Percentiles rank a stretch among this genome's conserved stretches.
These are phyloP conservation scores for Cyrtonyx montezumae DNA, from an alignment of 2,113 vertebrate species.

Conservation along the genomic window DNA sequence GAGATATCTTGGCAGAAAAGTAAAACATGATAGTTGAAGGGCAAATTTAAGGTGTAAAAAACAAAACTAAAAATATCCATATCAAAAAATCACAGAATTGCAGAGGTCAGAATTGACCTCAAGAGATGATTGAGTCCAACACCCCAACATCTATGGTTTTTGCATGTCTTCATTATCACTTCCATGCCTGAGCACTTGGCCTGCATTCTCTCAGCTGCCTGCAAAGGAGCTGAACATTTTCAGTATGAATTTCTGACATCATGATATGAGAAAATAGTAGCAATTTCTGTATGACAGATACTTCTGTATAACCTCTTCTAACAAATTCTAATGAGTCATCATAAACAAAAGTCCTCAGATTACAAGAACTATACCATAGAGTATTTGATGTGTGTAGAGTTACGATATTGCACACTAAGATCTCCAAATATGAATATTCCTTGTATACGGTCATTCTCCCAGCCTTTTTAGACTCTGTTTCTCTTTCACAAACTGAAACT, in stretches of 20 bases:
- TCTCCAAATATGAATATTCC: neutral
- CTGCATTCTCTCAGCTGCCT: neutral
- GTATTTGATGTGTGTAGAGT: neutral
- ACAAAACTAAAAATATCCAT: neutral
- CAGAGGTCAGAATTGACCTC: no score
- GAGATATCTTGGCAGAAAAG: neutral
- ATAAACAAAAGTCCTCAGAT: neutral
- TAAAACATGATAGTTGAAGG: neutral
- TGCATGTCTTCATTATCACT: neutral
- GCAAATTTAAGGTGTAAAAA: neutral
- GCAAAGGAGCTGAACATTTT: neutral
- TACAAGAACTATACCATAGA: neutral
- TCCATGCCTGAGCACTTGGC: neutral
- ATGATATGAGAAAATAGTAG: neutral
- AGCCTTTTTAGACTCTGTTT: neutral
- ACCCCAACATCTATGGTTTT: neutral
- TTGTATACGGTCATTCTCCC: neutral
- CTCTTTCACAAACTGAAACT: neutral
- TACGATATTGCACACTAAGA: neutral
- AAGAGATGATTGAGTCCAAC: no score
- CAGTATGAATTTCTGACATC: neutral
- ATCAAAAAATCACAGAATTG: neutral
- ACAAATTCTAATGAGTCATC: neutral
- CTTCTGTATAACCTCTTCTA: neutral
- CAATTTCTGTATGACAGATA: neutral